phyloP scores from a whole-genome alignment of 2,113 vertebrate genomes.

The Periophthalmodon schlosseri region DNA sequence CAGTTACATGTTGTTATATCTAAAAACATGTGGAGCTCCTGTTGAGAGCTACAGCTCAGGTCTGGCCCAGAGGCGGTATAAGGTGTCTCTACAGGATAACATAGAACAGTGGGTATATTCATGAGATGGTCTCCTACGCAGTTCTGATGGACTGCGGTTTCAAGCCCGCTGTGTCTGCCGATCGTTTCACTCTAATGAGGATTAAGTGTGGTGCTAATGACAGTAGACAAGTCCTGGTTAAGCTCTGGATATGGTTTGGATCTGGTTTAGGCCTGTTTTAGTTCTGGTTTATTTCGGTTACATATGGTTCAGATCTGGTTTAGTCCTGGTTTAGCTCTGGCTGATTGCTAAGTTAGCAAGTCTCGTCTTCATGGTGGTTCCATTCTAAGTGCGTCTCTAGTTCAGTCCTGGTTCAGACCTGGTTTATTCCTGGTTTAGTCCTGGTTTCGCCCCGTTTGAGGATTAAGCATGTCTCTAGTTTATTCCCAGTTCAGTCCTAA shows the following conservation, averaged over 20 bases:
- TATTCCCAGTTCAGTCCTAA: neutral
- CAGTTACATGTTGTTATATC: neutral
- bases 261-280: neutral
- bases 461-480: neutral
- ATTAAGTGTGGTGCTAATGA: conserved; percentile 28
- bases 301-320: too few relatives aligned
- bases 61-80: neutral
- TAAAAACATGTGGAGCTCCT: neutral
- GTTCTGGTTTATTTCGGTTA: neutral
- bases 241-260: neutral
- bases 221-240: conserved; percentile 4
- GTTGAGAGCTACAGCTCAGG: neutral
- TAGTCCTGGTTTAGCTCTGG: too few relatives aligned
- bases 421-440: neutral
- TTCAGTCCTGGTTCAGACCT: too few relatives aligned
- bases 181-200: conserved; percentile 21
- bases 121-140: neutral
- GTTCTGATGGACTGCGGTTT: neutral
- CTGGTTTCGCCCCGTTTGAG: too few relatives aligned
- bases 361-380: neutral
- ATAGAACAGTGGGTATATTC: neutral
- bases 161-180: neutral
- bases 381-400: too few relatives aligned
- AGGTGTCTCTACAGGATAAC: neutral
- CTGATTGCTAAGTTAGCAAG: neutral